Base-by-base conservation (phyloP, 23 tunicate genomes). In the Halocynthia aurantium region DNA sequence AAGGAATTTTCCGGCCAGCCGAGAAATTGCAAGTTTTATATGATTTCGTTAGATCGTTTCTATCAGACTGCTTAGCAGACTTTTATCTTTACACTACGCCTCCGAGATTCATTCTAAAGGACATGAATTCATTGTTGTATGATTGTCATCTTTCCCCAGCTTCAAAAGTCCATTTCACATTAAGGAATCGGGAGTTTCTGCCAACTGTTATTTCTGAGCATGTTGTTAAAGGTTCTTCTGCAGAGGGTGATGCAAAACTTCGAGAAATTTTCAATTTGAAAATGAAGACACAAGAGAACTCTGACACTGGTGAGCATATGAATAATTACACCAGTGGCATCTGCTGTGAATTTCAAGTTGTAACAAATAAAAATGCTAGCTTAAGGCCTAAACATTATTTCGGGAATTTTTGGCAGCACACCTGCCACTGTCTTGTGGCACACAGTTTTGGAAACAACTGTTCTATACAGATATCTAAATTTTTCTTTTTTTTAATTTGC, bases 1-100 rank as follows among this genome's bases (percentile, higher is more conserved):
- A 84, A 81, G 88, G 88, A 52, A 11, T 84, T 12, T 84, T 84
- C 58, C 77, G 88, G 7, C 88, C 88, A 12, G 69, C 81, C 0
- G 88, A 84, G 55, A 78, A 8, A 44, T 52, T 84, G 50, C 51
- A 77, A 20, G 55, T 19, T 49, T 52, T 84, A 10, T 84, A 84
- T 51, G 70, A 84, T 8, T 84, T 84, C 51, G 88, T 84, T 6
- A n/a, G 51, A 20, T 15, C 55, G 56, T 74, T 74, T 54, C 56
- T 74, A 53, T 52, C 62, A 20, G 18, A 62, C 62, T 64, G 64
- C 10, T 8, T 8, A 54, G 22, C 78, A 54, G 56, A 54, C 62
- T 74, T 54, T 56, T 74, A 51, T 54, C 57, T 74, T 12, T 74
- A 74, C 61, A 86, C 91, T 12, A 66, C 85, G 15, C 91, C 91